Evolutionary conservation across 2,113 vertebrate species (phyloP).

Genomic region (Leucoraja erinaceus): DNA sequence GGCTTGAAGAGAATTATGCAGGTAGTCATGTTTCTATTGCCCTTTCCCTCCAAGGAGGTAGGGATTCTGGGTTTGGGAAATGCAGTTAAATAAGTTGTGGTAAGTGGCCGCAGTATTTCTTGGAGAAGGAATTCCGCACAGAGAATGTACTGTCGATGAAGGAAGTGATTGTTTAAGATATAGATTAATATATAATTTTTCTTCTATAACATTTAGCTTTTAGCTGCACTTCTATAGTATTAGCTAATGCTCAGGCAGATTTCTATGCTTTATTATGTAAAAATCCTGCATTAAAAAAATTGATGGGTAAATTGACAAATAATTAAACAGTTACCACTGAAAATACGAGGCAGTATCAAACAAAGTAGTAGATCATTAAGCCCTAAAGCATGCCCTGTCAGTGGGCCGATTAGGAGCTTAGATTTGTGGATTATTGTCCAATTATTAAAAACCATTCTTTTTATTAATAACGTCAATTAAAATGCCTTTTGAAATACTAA

Average conservation of each 20-base stretch:
- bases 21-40: too few relatives aligned
- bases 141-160: too few relatives aligned
- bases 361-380: neutral
- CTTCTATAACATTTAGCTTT: neutral
- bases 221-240: neutral
- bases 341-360: neutral
- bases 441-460: neutral
- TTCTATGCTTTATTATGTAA: neutral
- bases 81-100: too few relatives aligned
- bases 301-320: neutral
- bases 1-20: too few relatives aligned
- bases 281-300: too few relatives aligned
- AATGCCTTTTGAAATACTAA: neutral
- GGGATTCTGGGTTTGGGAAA: too few relatives aligned
- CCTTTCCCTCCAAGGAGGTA: too few relatives aligned
- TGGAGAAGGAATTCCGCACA: too few relatives aligned
- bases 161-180: too few relatives aligned
- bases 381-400: neutral
- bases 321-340: neutral
- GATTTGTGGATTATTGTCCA: neutral
- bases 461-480: neutral
- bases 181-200: too few relatives aligned
- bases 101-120: too few relatives aligned
- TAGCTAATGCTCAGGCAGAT: neutral
- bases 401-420: too few relatives aligned